A percentile compares a stretch with the other conserved stretches of the same genome.
Conservation (phyloP, 1,140 invertebrate species). For the Aleiodes sp. region DNA sequence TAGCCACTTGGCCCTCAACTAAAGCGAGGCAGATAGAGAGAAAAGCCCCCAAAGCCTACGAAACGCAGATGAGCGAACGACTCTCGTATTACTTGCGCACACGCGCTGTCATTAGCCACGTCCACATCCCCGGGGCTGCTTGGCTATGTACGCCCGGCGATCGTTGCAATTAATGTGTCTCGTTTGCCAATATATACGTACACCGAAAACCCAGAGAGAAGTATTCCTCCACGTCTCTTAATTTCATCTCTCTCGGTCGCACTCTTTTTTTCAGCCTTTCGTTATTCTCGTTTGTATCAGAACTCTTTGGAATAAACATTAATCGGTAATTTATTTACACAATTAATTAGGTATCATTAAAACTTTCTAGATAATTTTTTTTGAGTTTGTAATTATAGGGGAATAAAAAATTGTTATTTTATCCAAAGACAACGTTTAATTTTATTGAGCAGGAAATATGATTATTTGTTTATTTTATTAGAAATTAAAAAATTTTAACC, state of each 20-base stretch:
- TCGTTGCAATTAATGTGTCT: constrained; percentile 30
- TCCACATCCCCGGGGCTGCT: constrained; percentile 25
- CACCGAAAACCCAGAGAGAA: no score
- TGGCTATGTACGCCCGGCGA: constrained; percentile 1
- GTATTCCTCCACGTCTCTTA: neutral
- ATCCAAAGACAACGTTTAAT: no score
- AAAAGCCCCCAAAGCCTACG: neutral
- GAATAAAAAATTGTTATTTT: neutral
- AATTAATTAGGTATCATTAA: neutral
- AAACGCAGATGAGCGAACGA: constrained; percentile 24
- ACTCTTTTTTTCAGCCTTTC: neutral
- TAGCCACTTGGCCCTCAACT: no score
- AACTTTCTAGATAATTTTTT: no score
- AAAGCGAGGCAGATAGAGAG: no score
- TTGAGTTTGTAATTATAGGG: no score
- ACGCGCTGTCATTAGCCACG: constrained; percentile 32
- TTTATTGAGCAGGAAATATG: neutral
- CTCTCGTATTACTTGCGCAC: constrained; percentile 33
- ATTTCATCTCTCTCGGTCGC: neutral
- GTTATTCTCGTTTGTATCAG: no score
- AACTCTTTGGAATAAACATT: no score
- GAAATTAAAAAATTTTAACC: no score
- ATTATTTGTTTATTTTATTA: no score
- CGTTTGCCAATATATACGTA: constrained; percentile 27
- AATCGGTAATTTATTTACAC: neutral